Evolutionary conservation across 2,797 vertebrate genomes (phyloP), one percentile per base, ranked within the genome.

Genomic region (Euthynnus affinis): DNA sequence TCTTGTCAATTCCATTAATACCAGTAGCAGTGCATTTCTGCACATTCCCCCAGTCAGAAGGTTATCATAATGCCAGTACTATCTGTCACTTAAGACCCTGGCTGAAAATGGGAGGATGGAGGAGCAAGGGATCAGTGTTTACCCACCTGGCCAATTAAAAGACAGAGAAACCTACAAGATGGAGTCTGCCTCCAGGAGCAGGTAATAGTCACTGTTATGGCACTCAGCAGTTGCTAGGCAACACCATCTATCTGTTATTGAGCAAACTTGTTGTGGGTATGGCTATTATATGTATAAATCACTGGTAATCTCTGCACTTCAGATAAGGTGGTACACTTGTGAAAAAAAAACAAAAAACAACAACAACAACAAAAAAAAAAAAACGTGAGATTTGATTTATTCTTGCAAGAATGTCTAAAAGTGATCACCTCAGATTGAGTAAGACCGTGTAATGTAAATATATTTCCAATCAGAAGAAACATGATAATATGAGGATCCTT

Each of bases 201-300:
- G 91, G 91, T 92, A 92, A 91, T 82, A 91, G 89, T 90, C 52
- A 74, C 91, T 84, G 85, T 91, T 93, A 90, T 88, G 92, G 90
- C 80, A 88, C 90, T 90, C 80, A 75, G 90, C 92, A 94, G 95
- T 96, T 96, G 95, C 95, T 95, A 95, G 87, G 95, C 94, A 95
- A 96, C 95, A 90, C 84, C 88, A 89, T 92, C 85, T 93, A 93
- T 94, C 91, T 88, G 87, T 93, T 95, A 93, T 94, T 93, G 90
- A 94, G 90, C 89, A 90, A 94, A 92, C 84, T 91, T 94, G 86
- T 92, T 93, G 92, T 92, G 87, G 87, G 87, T 91, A 85, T 89
- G 57, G 87, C 90, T 89, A 88, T 93, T 93, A 89, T 91, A 90
- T 91, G 85, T 90, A 92, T 92, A 90, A 91, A 94, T 92, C 93